A percentile compares a stretch with the other conserved stretches of the same genome.
Evolutionary conservation across 2,797 vertebrate genomes (phyloP).

Genomic region (Macropodus opercularis): DNA sequence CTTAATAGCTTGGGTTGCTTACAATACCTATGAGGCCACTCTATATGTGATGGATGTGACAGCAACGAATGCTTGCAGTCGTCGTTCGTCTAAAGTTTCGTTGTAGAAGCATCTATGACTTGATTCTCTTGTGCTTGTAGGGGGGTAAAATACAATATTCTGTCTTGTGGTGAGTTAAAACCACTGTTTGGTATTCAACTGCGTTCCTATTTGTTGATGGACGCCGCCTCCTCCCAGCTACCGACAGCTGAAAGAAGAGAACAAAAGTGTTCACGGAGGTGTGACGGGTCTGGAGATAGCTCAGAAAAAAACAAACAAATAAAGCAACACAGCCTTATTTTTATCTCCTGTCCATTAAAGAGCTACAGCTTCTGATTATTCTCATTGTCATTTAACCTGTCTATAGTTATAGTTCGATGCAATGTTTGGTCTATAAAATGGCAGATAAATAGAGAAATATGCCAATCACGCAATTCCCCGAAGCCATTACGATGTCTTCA

Average conservation of each 20-base stretch:
- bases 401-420: background rate
- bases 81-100: background rate
- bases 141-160: background rate
- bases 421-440: slow-evolving; percentile 6
- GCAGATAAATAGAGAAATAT: background rate
- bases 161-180: slow-evolving; percentile 11
- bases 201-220: slow-evolving; percentile 13
- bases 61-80: background rate
- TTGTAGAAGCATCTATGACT: background rate
- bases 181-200: slow-evolving; percentile 15
- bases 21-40: background rate
- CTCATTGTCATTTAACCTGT: background rate
- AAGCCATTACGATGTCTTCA: background rate
- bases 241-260: background rate
- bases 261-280: slow-evolving; percentile 5
- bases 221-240: slow-evolving; percentile 20
- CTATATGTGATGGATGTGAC: background rate
- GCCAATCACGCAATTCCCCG: background rate
- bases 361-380: background rate
- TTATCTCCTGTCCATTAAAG: background rate
- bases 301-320: slow-evolving; percentile 6
- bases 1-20: background rate
- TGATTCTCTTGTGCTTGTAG: background rate
- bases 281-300: background rate
- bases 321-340: background rate